Conservation (phyloP, 2,797 vertebrate genomes). For the Delichon dasypus region DNA sequence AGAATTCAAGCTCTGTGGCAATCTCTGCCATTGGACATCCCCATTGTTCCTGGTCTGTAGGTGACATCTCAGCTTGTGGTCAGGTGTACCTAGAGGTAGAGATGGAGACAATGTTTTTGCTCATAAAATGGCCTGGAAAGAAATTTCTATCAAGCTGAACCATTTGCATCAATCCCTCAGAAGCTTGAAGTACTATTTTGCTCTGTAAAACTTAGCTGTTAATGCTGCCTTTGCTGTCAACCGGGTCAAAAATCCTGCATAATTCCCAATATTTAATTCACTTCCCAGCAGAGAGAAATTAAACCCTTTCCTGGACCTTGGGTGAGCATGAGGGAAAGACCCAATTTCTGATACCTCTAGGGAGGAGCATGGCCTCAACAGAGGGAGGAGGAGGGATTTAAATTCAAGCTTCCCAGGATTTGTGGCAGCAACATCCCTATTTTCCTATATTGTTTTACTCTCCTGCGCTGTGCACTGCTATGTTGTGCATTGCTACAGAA, state of each 20-base stretch:
- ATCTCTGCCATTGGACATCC: background rate
- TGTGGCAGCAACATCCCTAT: background rate
- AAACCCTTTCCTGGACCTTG: background rate
- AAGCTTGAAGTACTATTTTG: background rate
- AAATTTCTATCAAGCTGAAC: background rate
- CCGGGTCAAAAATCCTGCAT: background rate
- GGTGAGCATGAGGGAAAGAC: background rate
- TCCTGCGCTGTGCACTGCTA: background rate
- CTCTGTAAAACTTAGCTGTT: background rate
- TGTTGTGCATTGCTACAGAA: background rate
- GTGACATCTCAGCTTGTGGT: background rate
- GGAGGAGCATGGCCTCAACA: background rate
- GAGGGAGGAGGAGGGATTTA: background rate
- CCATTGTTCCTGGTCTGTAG: background rate
- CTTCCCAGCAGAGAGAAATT: background rate
- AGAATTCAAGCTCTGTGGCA: background rate
- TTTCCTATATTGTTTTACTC: background rate
- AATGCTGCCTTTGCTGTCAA: background rate
- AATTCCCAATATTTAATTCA: background rate
- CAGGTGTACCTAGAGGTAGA: background rate
- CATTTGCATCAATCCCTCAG: background rate
- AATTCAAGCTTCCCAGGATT: background rate
- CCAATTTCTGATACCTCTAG: background rate
- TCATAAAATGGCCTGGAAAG: background rate
- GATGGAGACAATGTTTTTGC: background rate